phyloP scores from a whole-genome alignment of 2,888 invertebrate species.

The Microctonus aethiopoides region DNA sequence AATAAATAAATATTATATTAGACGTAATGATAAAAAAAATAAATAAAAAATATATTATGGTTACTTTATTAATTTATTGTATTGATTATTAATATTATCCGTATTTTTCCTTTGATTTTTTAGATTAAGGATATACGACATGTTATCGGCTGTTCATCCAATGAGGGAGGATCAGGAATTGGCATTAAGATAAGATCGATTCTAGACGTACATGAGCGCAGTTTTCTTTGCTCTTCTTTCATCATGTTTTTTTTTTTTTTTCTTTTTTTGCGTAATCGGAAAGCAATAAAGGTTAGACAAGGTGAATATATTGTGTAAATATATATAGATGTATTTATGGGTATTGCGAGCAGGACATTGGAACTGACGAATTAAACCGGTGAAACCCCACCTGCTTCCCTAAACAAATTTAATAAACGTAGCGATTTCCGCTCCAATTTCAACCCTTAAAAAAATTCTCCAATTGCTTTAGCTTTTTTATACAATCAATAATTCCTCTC shows the following conservation, averaged over 20 bases:
- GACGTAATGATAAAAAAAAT: not conserved
- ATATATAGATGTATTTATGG: not conserved
- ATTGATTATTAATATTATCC: too few species aligned
- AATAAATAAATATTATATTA: too few species aligned
- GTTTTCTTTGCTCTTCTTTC: not conserved
- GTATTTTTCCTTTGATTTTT: not conserved
- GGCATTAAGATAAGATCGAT: not conserved
- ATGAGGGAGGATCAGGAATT: not conserved
- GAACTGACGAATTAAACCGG: conserved; percentile 31
- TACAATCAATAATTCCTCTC: conserved; percentile 10
- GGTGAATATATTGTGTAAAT: not conserved
- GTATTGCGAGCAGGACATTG: conserved; percentile 9
- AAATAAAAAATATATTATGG: not conserved
- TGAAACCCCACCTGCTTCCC: conserved; percentile 49
- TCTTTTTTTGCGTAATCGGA: not conserved
- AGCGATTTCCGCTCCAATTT: conserved; percentile 62
- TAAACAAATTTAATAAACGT: conserved; percentile 66
- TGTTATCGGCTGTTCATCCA: not conserved
- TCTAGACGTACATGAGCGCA: not conserved
- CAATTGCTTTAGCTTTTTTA: not conserved
- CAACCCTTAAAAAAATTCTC: conserved; percentile 45
- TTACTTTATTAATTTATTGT: not conserved
- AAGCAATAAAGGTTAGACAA: conserved; percentile 24
- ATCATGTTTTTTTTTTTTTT: not conserved
- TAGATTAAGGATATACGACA: too few species aligned